Conservation (phyloP, 2,113 vertebrate species). For the Nematolebias whitei region DNA sequence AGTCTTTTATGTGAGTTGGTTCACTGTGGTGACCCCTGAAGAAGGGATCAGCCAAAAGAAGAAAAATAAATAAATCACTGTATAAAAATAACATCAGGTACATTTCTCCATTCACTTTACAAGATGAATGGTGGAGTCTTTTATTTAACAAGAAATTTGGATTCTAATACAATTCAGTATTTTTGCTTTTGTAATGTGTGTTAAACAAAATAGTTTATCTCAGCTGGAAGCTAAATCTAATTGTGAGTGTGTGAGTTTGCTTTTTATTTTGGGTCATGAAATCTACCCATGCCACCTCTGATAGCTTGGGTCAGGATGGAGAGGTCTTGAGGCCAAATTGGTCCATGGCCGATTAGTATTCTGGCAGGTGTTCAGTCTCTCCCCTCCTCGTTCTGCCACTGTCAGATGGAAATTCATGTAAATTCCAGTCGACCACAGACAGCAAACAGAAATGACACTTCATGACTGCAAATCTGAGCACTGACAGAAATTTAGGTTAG, state of each 20-base stretch:
- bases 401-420: constrained; percentile 32
- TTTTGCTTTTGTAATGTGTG: constrained; percentile 5
- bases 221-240: constrained; percentile 11
- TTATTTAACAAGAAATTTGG: constrained; percentile 8
- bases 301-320: constrained; percentile 31
- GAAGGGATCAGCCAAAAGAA: too few relatives aligned
- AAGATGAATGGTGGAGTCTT: too few relatives aligned
- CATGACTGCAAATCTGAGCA: constrained; percentile 9
- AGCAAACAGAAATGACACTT: not conserved
- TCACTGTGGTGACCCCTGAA: too few relatives aligned
- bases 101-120: too few relatives aligned
- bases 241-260: not conserved
- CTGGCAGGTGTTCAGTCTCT: constrained; percentile 41
- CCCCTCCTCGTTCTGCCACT: constrained; percentile 1
- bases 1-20: too few relatives aligned
- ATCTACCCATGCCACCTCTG: not conserved
- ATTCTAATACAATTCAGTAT: constrained; percentile 11
- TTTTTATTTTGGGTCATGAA: constrained; percentile 23
- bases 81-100: too few relatives aligned
- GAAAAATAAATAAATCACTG: too few relatives aligned
- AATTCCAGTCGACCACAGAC: constrained; percentile 8
- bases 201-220: constrained; percentile 6
- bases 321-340: constrained; percentile 37
- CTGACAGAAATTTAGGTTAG: not conserved
- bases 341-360: constrained; percentile 46